Conservation (phyloP, 2,797 vertebrate species). For the Crax fasciolata region DNA sequence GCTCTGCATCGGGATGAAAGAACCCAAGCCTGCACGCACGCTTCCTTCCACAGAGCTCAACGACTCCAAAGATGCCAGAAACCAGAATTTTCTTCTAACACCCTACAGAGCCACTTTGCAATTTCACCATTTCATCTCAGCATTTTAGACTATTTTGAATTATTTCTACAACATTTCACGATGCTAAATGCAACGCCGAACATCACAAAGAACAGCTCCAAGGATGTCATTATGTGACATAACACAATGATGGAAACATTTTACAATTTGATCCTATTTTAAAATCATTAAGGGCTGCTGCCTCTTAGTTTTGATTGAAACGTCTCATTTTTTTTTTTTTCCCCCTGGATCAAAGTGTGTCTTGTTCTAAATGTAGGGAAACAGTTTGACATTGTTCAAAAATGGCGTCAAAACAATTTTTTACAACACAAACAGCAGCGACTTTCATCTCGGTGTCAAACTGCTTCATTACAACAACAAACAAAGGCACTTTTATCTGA, state of each 20-base stretch:
- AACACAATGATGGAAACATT: constrained; percentile 57
- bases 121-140: neutral
- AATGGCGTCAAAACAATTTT: constrained; percentile 52
- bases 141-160: constrained; percentile 31
- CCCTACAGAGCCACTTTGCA: constrained; percentile 7
- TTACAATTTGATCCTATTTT: constrained; percentile 54
- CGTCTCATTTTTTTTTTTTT: neutral
- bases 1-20: accelerated
- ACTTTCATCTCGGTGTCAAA: constrained; percentile 69
- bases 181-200: constrained; percentile 27
- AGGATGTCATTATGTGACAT: constrained; percentile 52
- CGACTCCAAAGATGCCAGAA: constrained; percentile 4
- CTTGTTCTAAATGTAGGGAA: constrained; percentile 64
- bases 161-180: constrained; percentile 60
- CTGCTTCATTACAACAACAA: constrained; percentile 65
- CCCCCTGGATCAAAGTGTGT: constrained; percentile 35
- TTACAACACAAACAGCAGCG: constrained; percentile 53
- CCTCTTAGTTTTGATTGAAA: constrained; percentile 41
- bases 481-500: constrained; percentile 53
- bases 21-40: accelerated
- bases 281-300: constrained; percentile 63
- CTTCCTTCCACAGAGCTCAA: neutral
- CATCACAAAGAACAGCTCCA: neutral
- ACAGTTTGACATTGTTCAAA: constrained; percentile 61
- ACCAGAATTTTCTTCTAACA: neutral